Percentiles rank a stretch among this genome's conserved stretches.
Evolutionary conservation across 2,113 vertebrate species (phyloP).

Genomic region (Burhinus oedicnemus): DNA sequence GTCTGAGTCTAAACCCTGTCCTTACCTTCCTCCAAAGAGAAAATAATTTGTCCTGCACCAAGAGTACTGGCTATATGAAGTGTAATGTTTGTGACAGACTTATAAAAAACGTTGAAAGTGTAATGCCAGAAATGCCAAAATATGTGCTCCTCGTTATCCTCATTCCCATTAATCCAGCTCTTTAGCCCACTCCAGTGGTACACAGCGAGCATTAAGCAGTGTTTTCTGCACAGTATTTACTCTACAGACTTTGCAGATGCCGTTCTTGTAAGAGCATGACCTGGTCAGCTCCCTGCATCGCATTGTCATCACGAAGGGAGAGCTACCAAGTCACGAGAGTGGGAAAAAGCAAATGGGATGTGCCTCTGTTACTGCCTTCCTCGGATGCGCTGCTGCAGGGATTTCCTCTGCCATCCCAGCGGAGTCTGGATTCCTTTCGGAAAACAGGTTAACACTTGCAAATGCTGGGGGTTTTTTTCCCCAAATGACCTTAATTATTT

Average conservation of each 20-base stretch:
- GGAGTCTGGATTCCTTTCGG: neutral
- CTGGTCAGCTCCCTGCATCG: neutral
- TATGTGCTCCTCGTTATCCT: neutral
- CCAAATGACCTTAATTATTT: neutral
- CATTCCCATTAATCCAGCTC: neutral
- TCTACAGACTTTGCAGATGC: neutral
- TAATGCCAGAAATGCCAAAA: neutral
- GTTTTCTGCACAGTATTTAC: neutral
- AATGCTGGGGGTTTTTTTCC: neutral
- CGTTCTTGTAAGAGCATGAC: neutral
- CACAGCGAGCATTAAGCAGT: neutral
- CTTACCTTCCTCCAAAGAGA: neutral
- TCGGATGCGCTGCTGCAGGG: rapidly evolving
- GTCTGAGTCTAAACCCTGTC: neutral
- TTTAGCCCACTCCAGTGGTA: neutral
- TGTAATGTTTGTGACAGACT: neutral
- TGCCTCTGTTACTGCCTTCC: neutral
- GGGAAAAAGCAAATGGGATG: neutral
- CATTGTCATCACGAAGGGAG: neutral
- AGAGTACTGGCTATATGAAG: neutral
- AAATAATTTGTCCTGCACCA: neutral
- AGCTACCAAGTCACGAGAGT: neutral
- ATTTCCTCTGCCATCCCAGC: neutral
- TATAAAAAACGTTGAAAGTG: neutral
- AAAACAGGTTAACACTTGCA: neutral